phyloP scores from a whole-genome alignment of 2,113 vertebrate species.

The Falcunculus frontatus region DNA sequence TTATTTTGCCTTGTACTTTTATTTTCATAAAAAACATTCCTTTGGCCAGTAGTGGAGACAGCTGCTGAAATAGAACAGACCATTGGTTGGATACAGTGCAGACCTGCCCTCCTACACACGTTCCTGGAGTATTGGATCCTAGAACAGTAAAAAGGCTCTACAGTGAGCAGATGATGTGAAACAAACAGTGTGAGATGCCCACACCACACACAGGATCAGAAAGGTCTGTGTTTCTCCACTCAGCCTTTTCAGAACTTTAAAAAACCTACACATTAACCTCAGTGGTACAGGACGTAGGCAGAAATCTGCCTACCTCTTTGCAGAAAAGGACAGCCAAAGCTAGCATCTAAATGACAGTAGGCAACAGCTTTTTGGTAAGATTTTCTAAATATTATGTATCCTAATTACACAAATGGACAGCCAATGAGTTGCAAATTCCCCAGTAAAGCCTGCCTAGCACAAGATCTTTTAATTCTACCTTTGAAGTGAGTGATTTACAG shows the following conservation, averaged over 20 bases:
- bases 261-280: neutral
- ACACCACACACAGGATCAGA: neutral
- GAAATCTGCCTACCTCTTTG: neutral
- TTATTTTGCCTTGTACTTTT: neutral
- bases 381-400: neutral
- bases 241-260: neutral
- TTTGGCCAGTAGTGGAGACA: neutral
- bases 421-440: neutral
- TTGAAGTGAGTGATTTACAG: neutral
- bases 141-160: neutral
- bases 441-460: neutral
- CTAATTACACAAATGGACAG: neutral
- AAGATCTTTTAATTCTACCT: neutral
- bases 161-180: neutral
- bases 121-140: neutral
- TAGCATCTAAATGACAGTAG: neutral
- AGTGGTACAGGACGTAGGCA: neutral
- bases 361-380: neutral
- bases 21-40: neutral
- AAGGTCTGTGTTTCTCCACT: neutral
- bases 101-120: neutral
- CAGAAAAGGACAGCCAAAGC: neutral
- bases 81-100: neutral
- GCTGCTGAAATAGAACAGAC: neutral
- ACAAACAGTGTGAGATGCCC: neutral